These are phyloP conservation scores for Alectoris magna DNA, from an alignment of 2,797 vertebrate genomes.

Conservation along the genomic window DNA sequence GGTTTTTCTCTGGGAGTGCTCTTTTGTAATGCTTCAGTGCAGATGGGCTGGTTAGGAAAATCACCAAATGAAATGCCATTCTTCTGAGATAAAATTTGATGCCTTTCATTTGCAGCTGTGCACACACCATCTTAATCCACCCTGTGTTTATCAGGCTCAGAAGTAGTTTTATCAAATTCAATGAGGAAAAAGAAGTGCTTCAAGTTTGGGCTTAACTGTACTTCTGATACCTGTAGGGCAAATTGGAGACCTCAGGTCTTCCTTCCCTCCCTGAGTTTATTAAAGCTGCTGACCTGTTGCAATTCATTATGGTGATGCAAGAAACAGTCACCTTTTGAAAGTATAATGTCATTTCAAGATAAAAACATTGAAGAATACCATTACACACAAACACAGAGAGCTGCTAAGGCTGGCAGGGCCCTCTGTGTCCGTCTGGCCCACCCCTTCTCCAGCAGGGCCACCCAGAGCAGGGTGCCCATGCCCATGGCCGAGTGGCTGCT, in stretches of 20 bases:
- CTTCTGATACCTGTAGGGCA: neutral
- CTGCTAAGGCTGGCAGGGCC: neutral
- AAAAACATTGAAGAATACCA: neutral
- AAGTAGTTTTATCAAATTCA: neutral
- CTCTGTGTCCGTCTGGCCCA: neutral
- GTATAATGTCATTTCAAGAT: neutral
- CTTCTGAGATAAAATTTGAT: neutral
- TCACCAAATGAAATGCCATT: neutral
- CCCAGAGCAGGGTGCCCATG: neutral
- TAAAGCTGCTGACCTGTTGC: neutral
- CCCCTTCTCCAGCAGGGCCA: neutral
- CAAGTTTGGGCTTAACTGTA: neutral
- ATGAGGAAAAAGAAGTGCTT: neutral
- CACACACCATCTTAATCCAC: neutral
- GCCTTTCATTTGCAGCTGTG: slow-evolving; percentile 18
- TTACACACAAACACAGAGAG: neutral
- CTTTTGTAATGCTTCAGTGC: neutral
- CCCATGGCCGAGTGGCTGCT: neutral
- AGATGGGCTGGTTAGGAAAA: slow-evolving; percentile 11
- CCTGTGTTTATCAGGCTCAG: neutral
- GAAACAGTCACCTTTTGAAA: neutral
- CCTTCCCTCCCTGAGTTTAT: neutral
- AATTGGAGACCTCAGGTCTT: neutral
- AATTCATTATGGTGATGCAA: neutral
- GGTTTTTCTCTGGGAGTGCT: neutral